Evolutionary conservation across 2,113 vertebrate genomes (phyloP).

Genomic region (Charadrius vociferus): DNA sequence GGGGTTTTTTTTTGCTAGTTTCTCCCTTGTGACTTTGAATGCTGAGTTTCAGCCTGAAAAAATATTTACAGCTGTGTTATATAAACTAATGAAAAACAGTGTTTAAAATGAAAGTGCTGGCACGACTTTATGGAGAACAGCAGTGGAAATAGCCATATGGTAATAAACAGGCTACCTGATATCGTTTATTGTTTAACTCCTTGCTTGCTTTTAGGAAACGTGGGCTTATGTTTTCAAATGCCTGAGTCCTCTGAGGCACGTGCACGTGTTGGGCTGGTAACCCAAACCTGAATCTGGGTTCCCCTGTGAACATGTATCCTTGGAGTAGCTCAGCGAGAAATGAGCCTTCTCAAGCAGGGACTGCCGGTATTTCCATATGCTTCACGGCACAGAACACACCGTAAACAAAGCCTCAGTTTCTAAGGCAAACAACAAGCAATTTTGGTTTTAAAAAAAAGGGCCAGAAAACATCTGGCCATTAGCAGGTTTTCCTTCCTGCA

Average conservation of each 20-base stretch:
- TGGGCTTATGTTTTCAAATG: not conserved
- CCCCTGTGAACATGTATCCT: not conserved
- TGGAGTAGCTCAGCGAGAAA: not conserved
- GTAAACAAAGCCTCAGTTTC: not conserved
- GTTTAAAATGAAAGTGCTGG: constrained; percentile 53
- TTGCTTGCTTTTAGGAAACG: constrained; percentile 8
- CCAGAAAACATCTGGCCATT: not conserved
- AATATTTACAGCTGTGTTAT: constrained; percentile 56
- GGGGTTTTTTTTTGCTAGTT: not conserved
- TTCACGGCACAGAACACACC: not conserved
- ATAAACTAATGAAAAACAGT: constrained; percentile 53
- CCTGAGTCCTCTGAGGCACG: not conserved
- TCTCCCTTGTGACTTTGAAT: not conserved
- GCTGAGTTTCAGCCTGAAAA: constrained; percentile 5
- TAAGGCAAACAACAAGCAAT: not conserved
- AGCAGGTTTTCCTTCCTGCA: not conserved
- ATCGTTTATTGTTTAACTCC: constrained; percentile 55
- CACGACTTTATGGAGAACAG: constrained; percentile 18
- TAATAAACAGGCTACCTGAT: constrained; percentile 53
- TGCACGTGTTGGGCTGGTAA: not conserved
- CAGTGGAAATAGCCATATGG: constrained; percentile 22
- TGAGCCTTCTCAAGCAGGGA: not conserved
- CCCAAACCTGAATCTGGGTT: not conserved
- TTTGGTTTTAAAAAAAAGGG: not conserved
- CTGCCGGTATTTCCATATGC: not conserved